A percentile compares a stretch with the other conserved stretches of the same genome.
Evolutionary conservation across 1,140 invertebrate species (phyloP).

Genomic region (Dendrolimus kikuchii): DNA sequence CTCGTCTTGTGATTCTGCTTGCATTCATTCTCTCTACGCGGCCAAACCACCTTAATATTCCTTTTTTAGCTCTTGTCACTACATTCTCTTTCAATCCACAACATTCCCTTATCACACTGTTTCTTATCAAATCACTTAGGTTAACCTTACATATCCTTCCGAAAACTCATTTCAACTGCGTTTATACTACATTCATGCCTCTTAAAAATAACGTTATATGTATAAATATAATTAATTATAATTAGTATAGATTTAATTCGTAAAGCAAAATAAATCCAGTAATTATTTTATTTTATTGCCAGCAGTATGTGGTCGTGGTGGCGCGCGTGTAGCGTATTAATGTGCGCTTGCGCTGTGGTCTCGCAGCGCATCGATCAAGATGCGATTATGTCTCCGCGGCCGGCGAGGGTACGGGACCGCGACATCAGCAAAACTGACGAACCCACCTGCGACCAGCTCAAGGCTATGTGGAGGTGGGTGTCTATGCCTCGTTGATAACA

Average conservation of each 20-base stretch:
- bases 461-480: constrained; percentile 87
- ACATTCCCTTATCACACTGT: no score
- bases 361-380: constrained; percentile 54
- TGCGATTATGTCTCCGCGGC: constrained; percentile 36
- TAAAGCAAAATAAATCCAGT: background rate
- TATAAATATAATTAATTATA: background rate
- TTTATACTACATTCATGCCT: background rate
- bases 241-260: no score
- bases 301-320: constrained; percentile 54
- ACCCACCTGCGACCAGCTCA: constrained; percentile 88
- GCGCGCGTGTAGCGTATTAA: constrained; percentile 34
- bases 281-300: constrained; percentile 17
- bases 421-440: constrained; percentile 73
- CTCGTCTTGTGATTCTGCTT: no score
- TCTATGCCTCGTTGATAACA: no score
- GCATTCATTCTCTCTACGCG: no score
- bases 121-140: no score
- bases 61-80: no score
- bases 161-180: no score
- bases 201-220: background rate
- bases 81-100: no score
- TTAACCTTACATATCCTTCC: no score
- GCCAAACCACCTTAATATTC: no score
- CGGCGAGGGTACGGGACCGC: constrained; percentile 40
- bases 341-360: constrained; percentile 33